A percentile compares a stretch with the other conserved stretches of the same genome.
phyloP scores from a whole-genome alignment of 2,113 vertebrate species.

The Muntiacus muntjak region DNA sequence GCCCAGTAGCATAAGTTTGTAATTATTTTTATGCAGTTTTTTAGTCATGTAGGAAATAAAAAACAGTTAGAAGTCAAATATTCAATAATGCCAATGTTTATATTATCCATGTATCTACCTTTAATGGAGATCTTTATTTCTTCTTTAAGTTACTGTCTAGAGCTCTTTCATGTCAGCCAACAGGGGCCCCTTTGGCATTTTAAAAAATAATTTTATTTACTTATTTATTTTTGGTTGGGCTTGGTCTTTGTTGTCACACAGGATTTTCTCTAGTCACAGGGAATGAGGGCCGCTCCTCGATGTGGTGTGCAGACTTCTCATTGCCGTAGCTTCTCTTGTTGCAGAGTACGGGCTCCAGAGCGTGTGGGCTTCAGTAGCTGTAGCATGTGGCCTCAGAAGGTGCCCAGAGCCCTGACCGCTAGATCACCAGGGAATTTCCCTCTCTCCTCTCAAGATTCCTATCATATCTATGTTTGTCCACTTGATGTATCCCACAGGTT shows the following conservation, averaged over 20 bases:
- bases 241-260: neutral
- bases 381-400: neutral
- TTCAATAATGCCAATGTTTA: neutral
- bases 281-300: rapidly evolving
- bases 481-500: neutral
- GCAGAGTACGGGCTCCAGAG: neutral
- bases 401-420: neutral
- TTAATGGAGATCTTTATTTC: neutral
- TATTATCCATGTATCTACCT: neutral
- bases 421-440: neutral
- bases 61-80: neutral
- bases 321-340: neutral
- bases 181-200: no score
- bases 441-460: neutral
- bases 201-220: neutral
- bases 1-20: neutral
- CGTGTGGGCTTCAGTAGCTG: neutral
- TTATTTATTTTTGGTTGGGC: neutral
- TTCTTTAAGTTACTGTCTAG: neutral
- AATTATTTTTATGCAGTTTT: neutral
- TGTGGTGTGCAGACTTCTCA: neutral
- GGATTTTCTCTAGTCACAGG: neutral
- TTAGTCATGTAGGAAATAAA: neutral
- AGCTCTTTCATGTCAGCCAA: neutral
- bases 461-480: neutral